Base-by-base conservation (phyloP, 1,140 invertebrate genomes). In the Drosophila tristis region DNA sequence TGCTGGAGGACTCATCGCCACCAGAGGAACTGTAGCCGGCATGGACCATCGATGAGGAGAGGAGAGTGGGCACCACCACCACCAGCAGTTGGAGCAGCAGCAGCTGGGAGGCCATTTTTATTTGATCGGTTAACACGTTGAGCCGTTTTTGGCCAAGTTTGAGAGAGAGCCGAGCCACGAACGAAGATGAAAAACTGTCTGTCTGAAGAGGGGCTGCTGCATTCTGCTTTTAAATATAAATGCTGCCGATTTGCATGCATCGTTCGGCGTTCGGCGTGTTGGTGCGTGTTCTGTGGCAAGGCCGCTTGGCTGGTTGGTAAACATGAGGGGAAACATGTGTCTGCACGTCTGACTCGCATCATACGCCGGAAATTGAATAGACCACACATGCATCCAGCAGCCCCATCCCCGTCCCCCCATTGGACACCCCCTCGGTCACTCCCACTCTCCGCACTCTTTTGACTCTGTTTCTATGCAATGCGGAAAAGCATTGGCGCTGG, bases 261-360 rank as follows among this genome's bases (percentile, higher is more conserved):
- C 23, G 35, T 47, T 60, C 72, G 13, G 31, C 23, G 35, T 47
- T 60, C 72, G 13, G 31, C 9, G 26, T n/a, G 43, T 23, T 7
- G 53, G 58, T 73, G 70, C 82, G 82, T 87, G 82, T 86, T 78
- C 35, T 39, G 48, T 45, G 49, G 66, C 64, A 70, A 70, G 66
- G 66, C 70, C 64, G 66, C 68, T 67, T 61, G 63, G 73, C 63
- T 62, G 61, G 63, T 62, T 87, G 66, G 48, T 60, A 60, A 72
- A 86, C 82, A 86, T 62, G 70, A 51, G 43, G 62, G 57, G 53
- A 53, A 86, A 87, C 82, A 86, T 87, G 66, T 82, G 82, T 79
- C 68, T 64, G 31, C 66, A 70, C 66, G 66, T 70, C 64, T 70
- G 64, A 5, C 20, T 20, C 8, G 35, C 35, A 13, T 11, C 4